Evolutionary conservation across 2,113 vertebrate genomes (phyloP).

Genomic region (Phaethon lepturus): DNA sequence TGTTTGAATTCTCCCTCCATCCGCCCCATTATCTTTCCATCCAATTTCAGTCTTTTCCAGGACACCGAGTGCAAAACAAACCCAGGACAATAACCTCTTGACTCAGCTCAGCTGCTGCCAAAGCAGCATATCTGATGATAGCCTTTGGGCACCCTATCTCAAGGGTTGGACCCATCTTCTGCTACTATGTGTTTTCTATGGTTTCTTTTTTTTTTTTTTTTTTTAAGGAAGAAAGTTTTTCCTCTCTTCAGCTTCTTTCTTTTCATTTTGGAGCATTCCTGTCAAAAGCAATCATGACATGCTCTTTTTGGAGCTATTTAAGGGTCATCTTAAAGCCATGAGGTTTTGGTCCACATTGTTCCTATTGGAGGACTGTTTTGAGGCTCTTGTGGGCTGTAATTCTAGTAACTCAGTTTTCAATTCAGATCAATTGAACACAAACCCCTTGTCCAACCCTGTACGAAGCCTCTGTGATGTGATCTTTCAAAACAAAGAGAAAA

Average conservation of each 20-base stretch:
- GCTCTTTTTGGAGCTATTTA: background rate
- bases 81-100: background rate
- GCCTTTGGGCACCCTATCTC: background rate
- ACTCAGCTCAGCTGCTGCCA: background rate
- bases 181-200: background rate
- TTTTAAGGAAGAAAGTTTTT: background rate
- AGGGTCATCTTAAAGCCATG: background rate
- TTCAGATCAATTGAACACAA: background rate
- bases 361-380: background rate
- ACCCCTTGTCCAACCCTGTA: background rate
- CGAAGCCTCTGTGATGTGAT: fast-evolving
- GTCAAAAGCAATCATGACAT: background rate
- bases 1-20: background rate
- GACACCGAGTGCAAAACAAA: background rate
- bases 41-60: background rate
- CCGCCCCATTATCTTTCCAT: background rate
- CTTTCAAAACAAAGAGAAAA: background rate
- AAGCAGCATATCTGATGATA: fast-evolving
- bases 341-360: background rate
- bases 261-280: background rate
- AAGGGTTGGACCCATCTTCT: background rate
- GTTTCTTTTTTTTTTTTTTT: no score
- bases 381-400: background rate
- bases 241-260: background rate
- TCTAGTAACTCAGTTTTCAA: background rate